A percentile compares a stretch with the other conserved stretches of the same genome.
phyloP scores from a whole-genome alignment of 2,888 invertebrate species.

The Catocala fraxini region DNA sequence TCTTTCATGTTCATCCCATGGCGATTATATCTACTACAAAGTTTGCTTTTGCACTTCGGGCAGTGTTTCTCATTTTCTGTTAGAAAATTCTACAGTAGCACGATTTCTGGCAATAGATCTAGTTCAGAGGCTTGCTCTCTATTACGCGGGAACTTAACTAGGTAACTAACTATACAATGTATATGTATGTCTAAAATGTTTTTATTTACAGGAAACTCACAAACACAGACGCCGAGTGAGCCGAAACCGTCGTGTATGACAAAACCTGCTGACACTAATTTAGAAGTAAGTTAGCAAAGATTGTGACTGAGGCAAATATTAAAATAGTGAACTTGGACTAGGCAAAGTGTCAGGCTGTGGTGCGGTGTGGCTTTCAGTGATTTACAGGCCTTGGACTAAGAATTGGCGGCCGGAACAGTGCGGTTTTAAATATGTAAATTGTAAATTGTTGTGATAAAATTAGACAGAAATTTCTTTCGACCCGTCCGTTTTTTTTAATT shows the following conservation, averaged over 20 bases:
- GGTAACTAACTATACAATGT: too few species aligned
- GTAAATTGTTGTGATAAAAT: conserved; percentile 44
- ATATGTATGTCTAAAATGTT: too few species aligned
- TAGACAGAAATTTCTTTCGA: conserved; percentile 27
- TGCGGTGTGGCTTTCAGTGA: conserved; percentile 19
- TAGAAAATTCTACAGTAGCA: too few species aligned
- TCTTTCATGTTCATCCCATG: too few species aligned
- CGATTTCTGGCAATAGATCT: too few species aligned
- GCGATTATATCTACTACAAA: too few species aligned
- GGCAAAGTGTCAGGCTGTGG: conserved; percentile 8
- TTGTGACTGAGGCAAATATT: conserved; percentile 56
- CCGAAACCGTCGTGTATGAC: conserved; percentile 57
- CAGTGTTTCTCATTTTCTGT: too few species aligned
- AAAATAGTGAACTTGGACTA: conserved; percentile 16
- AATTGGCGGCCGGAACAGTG: conserved; percentile 11
- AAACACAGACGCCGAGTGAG: conserved; percentile 59
- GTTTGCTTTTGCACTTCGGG: too few species aligned
- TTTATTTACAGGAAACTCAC: conserved; percentile 59
- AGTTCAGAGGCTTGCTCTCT: too few species aligned
- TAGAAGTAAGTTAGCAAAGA: conserved; percentile 59
- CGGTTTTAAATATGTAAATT: conserved; percentile 18
- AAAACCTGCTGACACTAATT: conserved; percentile 64
- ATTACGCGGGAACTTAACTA: too few species aligned
- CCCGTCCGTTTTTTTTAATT: conserved; percentile 42
- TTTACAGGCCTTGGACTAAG: conserved; percentile 18